A percentile compares a stretch with the other conserved stretches of the same genome.
Evolutionary conservation across 2,888 invertebrate genomes (phyloP).

Genomic region (Drosophila algonquin): DNA sequence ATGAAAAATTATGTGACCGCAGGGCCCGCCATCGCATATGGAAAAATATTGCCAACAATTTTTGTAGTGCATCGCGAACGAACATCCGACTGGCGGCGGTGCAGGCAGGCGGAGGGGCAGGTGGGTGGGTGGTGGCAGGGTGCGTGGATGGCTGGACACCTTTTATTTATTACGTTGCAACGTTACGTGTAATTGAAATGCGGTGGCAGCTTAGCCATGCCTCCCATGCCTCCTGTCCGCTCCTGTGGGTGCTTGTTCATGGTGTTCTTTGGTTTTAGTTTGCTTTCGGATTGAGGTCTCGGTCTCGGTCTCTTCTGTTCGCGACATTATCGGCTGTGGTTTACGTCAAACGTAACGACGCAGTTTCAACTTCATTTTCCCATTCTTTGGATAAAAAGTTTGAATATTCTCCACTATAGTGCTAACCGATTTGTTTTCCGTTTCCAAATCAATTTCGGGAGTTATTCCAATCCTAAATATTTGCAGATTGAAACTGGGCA

Average conservation of each 20-base stretch:
- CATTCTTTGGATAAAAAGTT: too few relatives aligned
- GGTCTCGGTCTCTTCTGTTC: constrained; percentile 13
- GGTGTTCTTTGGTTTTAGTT: constrained; percentile 2
- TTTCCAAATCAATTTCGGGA: too few relatives aligned
- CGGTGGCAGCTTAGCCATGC: constrained; percentile 37
- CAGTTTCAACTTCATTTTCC: too few relatives aligned
- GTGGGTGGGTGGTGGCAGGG: neutral
- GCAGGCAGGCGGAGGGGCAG: neutral
- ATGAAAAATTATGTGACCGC: constrained; percentile 75
- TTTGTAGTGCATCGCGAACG: constrained; percentile 6
- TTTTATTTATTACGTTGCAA: constrained; percentile 51
- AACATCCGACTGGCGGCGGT: constrained; percentile 4
- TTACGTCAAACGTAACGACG: neutral
- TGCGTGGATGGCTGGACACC: constrained; percentile 16
- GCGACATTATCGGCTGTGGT: constrained; percentile 12
- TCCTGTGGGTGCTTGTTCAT: neutral
- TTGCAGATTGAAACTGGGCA: constrained; percentile 34
- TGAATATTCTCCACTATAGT: too few relatives aligned
- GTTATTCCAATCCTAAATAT: neutral
- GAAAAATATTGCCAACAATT: constrained; percentile 34
- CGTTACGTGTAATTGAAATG: constrained; percentile 61
- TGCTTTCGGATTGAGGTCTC: constrained; percentile 15
- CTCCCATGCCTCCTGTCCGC: too few relatives aligned
- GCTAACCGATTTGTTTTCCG: too few relatives aligned
- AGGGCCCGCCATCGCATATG: constrained; percentile 54